Conservation (phyloP, 30 jellyfish, hydroid and myxozoan species). For the Cassiopea xamachana region DNA sequence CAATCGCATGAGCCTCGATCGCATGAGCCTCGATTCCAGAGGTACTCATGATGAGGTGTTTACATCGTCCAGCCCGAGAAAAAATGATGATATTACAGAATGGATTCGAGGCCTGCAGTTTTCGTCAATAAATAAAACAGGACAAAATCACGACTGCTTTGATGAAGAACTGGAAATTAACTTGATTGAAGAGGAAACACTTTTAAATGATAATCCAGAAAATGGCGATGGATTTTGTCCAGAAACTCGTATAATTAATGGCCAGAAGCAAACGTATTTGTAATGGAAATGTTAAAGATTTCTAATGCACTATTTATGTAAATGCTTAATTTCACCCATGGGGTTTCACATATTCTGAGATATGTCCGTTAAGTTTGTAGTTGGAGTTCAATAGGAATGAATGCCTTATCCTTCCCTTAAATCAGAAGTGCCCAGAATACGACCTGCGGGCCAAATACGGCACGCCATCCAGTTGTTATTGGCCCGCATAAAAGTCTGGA, state of each 20-base stretch:
- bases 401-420: too few species aligned
- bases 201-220: background rate
- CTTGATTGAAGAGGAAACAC: background rate
- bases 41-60: constrained; percentile 19
- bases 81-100: constrained; percentile 69
- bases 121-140: constrained; percentile 3
- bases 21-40: constrained; percentile 10
- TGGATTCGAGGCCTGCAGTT: constrained; percentile 76
- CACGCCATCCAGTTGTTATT: too few species aligned
- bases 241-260: constrained; percentile 48
- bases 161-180: constrained; percentile 1
- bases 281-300: background rate
- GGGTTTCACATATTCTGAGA: too few species aligned
- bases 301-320: background rate
- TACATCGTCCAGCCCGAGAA: constrained; percentile 70
- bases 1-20: background rate
- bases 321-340: background rate
- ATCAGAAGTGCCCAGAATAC: too few species aligned
- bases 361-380: too few species aligned
- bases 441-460: too few species aligned
- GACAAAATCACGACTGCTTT: background rate
- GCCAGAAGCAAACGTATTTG: constrained; percentile 58
- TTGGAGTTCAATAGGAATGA: too few species aligned
- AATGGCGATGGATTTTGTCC: background rate
- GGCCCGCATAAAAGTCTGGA: too few species aligned